Percentiles rank a stretch among this genome's conserved stretches.
Evolutionary conservation across 2,113 vertebrate species (phyloP).

Genomic region (Pelmatolapia mariae): DNA sequence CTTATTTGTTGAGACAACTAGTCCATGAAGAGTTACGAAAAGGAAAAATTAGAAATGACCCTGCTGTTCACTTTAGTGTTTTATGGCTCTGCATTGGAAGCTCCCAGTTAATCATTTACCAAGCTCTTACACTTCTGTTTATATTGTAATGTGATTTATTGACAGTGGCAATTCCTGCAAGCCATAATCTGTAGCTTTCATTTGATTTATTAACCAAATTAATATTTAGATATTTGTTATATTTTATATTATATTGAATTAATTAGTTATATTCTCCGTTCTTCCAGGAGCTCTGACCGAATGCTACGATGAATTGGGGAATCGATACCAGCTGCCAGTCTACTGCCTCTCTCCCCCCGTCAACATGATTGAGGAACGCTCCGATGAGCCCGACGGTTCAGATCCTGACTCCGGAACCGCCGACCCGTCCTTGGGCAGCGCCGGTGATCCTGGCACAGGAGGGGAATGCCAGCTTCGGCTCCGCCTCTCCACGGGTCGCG

Average conservation of each 20-base stretch:
- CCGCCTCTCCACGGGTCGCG: slow-evolving; percentile 92
- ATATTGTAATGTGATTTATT: not conserved
- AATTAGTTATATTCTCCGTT: not conserved
- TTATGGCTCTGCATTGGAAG: not conserved
- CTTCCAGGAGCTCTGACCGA: slow-evolving; percentile 88
- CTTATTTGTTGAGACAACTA: not conserved
- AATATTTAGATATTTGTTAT: not conserved
- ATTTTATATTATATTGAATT: not conserved
- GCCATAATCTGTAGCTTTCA: not conserved
- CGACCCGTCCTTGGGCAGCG: slow-evolving; percentile 63
- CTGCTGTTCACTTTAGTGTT: not conserved
- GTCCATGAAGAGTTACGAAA: not conserved
- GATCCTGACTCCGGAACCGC: slow-evolving; percentile 52
- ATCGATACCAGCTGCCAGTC: slow-evolving; percentile 95
- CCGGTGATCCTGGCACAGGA: slow-evolving; percentile 80
- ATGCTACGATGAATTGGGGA: slow-evolving; percentile 97
- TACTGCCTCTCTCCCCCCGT: slow-evolving; percentile 94
- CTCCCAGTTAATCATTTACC: not conserved
- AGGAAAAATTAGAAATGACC: not conserved
- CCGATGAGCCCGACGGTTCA: slow-evolving; percentile 80
- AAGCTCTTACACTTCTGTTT: not conserved
- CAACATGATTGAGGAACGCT: slow-evolving; percentile 98
- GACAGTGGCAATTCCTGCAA: not conserved
- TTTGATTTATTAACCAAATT: not conserved
- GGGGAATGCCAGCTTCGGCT: slow-evolving; percentile 92